phyloP scores from a whole-genome alignment of 2,888 invertebrate genomes.

The Drosophila mimetica region DNA sequence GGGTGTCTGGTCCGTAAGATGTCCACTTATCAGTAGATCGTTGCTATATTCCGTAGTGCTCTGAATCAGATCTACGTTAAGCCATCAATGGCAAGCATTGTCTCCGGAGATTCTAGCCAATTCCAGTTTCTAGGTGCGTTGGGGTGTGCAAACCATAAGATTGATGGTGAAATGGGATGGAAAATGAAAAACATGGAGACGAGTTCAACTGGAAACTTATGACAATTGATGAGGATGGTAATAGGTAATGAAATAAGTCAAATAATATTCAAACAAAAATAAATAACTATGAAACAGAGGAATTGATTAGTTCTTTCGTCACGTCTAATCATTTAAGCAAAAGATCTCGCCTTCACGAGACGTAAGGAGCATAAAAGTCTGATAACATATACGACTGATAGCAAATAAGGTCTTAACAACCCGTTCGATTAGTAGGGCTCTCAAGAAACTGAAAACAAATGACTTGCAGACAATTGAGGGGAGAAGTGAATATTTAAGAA shows the following conservation, averaged over 20 bases:
- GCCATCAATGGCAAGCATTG: neutral
- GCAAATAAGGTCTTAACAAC: conserved; percentile 7
- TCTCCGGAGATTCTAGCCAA: neutral
- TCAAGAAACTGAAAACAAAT: conserved; percentile 1
- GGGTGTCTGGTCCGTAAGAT: conserved; percentile 4
- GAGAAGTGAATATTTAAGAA: too few species aligned
- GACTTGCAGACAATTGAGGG: neutral
- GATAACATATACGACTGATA: conserved; percentile 16
- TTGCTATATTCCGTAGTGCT: neutral
- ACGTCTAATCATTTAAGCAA: neutral
- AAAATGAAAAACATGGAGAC: neutral
- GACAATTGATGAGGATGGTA: neutral
- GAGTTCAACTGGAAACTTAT: neutral
- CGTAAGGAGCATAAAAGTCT: neutral
- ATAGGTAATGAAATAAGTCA: neutral
- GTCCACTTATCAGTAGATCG: conserved; percentile 13
- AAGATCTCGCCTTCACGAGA: neutral
- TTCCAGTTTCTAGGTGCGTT: neutral
- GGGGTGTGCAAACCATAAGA: neutral
- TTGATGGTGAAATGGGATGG: neutral
- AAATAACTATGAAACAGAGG: neutral
- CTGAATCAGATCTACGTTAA: neutral
- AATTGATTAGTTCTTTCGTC: neutral
- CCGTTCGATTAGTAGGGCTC: neutral
- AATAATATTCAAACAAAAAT: neutral